Percentiles rank a stretch among this genome's conserved stretches.
phyloP scores from a whole-genome alignment of 2,797 vertebrate species.

The Acanthurus lineatus region DNA sequence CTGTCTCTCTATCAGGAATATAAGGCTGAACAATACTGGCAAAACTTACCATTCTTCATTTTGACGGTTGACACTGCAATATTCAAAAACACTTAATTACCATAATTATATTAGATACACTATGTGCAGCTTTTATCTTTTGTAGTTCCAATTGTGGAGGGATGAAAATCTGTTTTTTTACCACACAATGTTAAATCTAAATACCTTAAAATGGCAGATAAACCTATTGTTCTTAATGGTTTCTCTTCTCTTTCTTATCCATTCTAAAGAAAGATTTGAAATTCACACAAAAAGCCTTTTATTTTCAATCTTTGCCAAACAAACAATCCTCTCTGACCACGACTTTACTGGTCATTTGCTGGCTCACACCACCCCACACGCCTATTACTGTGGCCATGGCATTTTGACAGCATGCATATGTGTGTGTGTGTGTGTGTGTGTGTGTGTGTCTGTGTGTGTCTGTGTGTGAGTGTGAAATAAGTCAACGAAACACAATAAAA shows the following conservation, averaged over 20 bases:
- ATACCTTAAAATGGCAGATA: constrained; percentile 26
- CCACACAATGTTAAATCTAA: neutral
- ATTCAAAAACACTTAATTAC: neutral
- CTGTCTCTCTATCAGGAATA: constrained; percentile 16
- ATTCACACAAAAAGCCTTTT: neutral
- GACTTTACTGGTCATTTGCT: neutral
- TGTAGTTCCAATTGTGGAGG: neutral
- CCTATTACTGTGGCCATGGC: neutral
- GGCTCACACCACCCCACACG: constrained; percentile 1
- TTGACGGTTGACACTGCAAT: neutral
- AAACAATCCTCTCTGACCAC: constrained; percentile 12
- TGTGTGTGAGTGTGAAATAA: neutral
- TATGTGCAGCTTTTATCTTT: neutral
- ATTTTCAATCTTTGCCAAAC: constrained; percentile 4
- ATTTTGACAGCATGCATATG: neutral
- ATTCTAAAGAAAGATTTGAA: neutral
- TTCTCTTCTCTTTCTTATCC: constrained; percentile 7
- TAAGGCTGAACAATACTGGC: constrained; percentile 7
- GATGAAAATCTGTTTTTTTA: neutral
- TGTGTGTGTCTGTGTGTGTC: too few species aligned
- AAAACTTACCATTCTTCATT: neutral
- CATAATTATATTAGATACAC: constrained; percentile 10
- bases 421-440: neutral
- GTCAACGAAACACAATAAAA: constrained; percentile 12
- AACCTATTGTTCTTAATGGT: neutral